These are phyloP conservation scores for Oxyruncus cristatus DNA, from an alignment of 2,113 vertebrate genomes.

Conservation along the genomic window DNA sequence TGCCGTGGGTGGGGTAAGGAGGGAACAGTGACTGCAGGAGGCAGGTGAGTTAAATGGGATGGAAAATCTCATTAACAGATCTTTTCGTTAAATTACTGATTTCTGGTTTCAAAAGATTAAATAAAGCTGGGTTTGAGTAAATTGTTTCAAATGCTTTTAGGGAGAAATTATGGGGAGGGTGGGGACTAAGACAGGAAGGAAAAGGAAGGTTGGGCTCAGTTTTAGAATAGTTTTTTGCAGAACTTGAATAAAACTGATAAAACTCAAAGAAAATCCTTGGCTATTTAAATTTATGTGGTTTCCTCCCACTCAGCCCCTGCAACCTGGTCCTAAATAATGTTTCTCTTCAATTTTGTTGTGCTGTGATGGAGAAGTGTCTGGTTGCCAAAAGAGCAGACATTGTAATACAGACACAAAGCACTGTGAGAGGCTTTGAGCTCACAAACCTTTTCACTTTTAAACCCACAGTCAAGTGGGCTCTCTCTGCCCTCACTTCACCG, in stretches of 20 bases:
- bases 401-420: fast-evolving
- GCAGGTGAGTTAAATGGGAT: not conserved
- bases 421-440: fast-evolving
- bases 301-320: not conserved
- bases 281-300: fast-evolving
- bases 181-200: no score
- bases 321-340: fast-evolving
- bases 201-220: not conserved
- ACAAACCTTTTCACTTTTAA: not conserved
- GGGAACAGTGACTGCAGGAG: not conserved
- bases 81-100: not conserved
- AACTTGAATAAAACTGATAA: not conserved
- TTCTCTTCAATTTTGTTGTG: fast-evolving
- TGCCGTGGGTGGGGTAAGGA: not conserved
- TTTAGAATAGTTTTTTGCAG: no score
- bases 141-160: fast-evolving
- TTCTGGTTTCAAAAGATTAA: not conserved
- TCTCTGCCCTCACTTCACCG: conserved; percentile 2
- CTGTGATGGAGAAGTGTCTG: not conserved
- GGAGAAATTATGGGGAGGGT: fast-evolving
- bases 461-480: not conserved
- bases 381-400: fast-evolving
- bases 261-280: not conserved
- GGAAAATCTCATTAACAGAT: not conserved
- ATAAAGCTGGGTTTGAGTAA: not conserved